A percentile compares a stretch with the other conserved stretches of the same genome.
Evolutionary conservation across 2,797 vertebrate species (phyloP).

Genomic region (Cossypha niveicapilla): DNA sequence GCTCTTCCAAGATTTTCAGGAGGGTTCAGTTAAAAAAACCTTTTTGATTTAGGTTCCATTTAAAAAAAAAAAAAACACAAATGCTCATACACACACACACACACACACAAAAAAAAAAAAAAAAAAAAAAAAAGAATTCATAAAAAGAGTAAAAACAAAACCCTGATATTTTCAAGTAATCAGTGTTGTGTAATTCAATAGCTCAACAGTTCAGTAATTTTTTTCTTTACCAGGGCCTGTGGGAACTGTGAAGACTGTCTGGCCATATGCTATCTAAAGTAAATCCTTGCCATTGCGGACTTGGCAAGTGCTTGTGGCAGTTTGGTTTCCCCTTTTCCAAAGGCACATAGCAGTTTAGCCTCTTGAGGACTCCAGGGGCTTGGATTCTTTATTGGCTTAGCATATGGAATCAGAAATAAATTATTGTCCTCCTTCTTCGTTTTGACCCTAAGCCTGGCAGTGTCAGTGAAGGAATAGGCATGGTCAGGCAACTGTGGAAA

Average conservation of each 20-base stretch:
- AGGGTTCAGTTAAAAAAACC: neutral
- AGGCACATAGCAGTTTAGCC: accelerated
- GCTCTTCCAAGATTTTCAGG: neutral
- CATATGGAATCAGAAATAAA: neutral
- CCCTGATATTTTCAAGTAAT: neutral
- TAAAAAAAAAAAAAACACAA: neutral
- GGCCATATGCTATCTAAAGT: neutral
- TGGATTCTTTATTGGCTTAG: neutral
- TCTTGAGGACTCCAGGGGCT: neutral
- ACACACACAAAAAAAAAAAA: too few species aligned
- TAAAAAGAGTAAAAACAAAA: neutral
- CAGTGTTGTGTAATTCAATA: neutral
- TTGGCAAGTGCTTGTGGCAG: neutral
- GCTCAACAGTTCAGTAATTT: neutral
- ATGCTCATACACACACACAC: accelerated
- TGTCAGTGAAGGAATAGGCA: neutral
- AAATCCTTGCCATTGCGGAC: neutral
- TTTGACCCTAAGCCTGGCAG: neutral
- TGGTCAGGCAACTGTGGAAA: neutral
- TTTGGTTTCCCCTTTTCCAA: neutral
- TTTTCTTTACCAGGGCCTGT: neutral
- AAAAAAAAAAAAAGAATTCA: neutral
- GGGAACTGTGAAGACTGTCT: neutral
- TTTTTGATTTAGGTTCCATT: neutral
- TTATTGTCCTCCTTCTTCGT: neutral